phyloP scores from a whole-genome alignment of 2,888 invertebrate species.

The Boloria selene region DNA sequence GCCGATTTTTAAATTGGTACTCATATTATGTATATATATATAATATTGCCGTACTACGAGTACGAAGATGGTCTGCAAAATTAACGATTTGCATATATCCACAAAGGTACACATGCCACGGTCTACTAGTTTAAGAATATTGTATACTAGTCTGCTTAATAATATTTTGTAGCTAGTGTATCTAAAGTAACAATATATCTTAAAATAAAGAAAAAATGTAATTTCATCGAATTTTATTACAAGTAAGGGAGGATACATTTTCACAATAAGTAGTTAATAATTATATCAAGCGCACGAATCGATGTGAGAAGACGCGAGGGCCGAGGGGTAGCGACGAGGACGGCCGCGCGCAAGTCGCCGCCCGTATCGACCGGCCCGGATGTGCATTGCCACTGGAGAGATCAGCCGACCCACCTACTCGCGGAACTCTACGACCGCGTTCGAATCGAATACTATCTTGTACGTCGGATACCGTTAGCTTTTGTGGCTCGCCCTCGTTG shows the following conservation, averaged over 20 bases:
- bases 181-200: not conserved
- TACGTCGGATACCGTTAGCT: constrained; percentile 38
- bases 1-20: too few species aligned
- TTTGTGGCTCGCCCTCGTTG: constrained; percentile 36
- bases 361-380: constrained; percentile 79
- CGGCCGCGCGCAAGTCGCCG: constrained; percentile 76
- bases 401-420: constrained; percentile 67
- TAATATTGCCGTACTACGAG: too few species aligned
- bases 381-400: constrained; percentile 72
- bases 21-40: too few species aligned
- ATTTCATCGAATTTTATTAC: not conserved
- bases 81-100: too few species aligned
- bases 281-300: constrained; percentile 72
- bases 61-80: too few species aligned
- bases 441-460: constrained; percentile 45
- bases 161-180: not conserved
- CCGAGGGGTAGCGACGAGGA: constrained; percentile 53
- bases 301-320: constrained; percentile 65
- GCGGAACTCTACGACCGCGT: constrained; percentile 54
- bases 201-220: not conserved
- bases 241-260: constrained; percentile 34
- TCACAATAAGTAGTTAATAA: constrained; percentile 52
- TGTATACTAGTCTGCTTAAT: too few species aligned
- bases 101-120: too few species aligned
- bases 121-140: too few species aligned